Evolutionary conservation across 2,888 invertebrate genomes (phyloP), one percentile per base, ranked within the genome.

Genomic region (Anorthoa munda): DNA sequence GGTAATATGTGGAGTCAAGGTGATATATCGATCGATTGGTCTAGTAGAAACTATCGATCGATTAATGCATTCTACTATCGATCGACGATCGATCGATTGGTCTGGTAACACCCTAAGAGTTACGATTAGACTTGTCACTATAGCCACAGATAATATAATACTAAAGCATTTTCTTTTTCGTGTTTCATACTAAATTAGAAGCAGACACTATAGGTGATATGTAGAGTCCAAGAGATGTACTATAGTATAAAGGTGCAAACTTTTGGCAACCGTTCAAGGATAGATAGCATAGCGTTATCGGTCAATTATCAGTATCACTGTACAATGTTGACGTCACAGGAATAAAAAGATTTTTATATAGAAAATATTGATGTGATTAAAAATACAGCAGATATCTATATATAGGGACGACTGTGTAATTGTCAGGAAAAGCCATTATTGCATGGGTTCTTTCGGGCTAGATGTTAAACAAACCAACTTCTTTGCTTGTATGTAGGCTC

Each of bases 231-330:
- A 60, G 39, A 60, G 4, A 51, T 53, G 23, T 75, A 63, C 60
- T 66, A 55, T 69, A 59, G 56, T 66, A 55, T 55, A 56, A 63
- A 83, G 82, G 86, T 85, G 87, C 83, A 87, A 83, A 66, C 72
- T 70, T 85, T 89, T 91, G 91, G 90, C 91, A 89, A 67, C 39
- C 73, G 56, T 84, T 88, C 90, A 90, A 91, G 86, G 87, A 69
- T 72, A 75, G 72, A 75, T 76, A 83, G 67, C 56, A 60, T 72
- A 71, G 79, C 81, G 87, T 90, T 89, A 91, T 91, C 90, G 89
- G 90, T 90, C 91, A 90, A 78, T 80, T 86, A 82, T 82, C 79
- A 78, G 79, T 86, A 82, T 82, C 79, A 86, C 68, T 26, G 60
- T 23, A 31, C 5, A 45, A 13, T 18, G 58, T 17, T 59, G 55